phyloP scores from a whole-genome alignment of 2,888 invertebrate species.

The Dryadula phaetusa region DNA sequence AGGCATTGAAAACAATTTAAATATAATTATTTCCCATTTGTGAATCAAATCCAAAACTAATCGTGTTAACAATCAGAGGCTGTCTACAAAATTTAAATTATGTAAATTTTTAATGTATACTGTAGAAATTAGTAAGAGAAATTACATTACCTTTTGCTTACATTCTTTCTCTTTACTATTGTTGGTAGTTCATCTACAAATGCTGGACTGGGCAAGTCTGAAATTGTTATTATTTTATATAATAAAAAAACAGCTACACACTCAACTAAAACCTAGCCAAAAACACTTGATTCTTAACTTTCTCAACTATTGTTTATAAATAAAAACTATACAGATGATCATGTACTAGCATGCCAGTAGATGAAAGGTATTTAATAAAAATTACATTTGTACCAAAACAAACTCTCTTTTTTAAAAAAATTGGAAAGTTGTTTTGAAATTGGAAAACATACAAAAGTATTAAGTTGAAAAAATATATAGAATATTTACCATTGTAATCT shows the following conservation, averaged over 20 bases:
- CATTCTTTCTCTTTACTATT: constrained; percentile 21
- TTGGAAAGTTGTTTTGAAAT: background rate
- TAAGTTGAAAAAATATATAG: background rate
- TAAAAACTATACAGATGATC: no score
- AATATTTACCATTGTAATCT: constrained; percentile 29
- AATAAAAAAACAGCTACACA: background rate
- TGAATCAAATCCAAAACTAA: no score
- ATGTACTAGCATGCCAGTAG: no score
- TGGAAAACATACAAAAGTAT: background rate
- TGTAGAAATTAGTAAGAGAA: background rate
- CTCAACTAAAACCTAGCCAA: no score
- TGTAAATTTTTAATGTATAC: background rate
- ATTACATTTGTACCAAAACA: no score
- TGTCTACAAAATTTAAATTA: no score
- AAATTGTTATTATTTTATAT: constrained; percentile 11
- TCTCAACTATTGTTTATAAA: no score
- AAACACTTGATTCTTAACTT: no score
- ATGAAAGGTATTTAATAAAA: no score
- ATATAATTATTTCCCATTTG: no score
- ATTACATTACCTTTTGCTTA: constrained; percentile 25
- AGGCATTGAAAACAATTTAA: no score
- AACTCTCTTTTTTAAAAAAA: background rate
- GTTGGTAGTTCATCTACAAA: constrained; percentile 13
- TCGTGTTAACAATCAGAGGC: no score
- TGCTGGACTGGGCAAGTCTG: constrained; percentile 24